Conservation (phyloP, 2,113 vertebrate genomes). For the Diglossa brunneiventris region DNA sequence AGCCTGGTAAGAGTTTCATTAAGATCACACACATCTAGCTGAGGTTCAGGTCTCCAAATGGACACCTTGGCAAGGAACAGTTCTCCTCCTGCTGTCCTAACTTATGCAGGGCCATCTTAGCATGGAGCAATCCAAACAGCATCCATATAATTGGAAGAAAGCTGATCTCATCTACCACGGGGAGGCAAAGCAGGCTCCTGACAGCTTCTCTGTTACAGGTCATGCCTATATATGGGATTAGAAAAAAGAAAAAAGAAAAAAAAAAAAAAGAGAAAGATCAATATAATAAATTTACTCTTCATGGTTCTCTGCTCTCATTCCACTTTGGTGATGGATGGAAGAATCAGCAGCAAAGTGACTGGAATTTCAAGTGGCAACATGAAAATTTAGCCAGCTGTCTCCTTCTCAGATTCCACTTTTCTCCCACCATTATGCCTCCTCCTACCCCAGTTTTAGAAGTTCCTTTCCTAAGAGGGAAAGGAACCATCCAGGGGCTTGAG, state of each 20-base stretch:
- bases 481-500: background rate
- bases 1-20: background rate
- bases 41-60: background rate
- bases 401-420: background rate
- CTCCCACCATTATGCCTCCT: background rate
- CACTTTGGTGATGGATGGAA: background rate
- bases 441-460: background rate
- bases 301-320: background rate
- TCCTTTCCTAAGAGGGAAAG: background rate
- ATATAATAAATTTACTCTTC: constrained; percentile 1
- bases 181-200: background rate
- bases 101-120: background rate
- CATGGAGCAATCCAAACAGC: background rate
- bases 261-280: background rate
- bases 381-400: background rate
- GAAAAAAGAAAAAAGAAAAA: background rate
- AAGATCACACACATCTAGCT: background rate
- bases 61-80: background rate
- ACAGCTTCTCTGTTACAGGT: background rate
- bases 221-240: background rate
- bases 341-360: background rate
- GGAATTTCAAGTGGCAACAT: background rate
- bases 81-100: background rate
- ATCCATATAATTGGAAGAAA: background rate
- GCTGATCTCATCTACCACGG: background rate